phyloP scores from a whole-genome alignment of 2,797 vertebrate species.

The Gadopsis marmoratus region DNA sequence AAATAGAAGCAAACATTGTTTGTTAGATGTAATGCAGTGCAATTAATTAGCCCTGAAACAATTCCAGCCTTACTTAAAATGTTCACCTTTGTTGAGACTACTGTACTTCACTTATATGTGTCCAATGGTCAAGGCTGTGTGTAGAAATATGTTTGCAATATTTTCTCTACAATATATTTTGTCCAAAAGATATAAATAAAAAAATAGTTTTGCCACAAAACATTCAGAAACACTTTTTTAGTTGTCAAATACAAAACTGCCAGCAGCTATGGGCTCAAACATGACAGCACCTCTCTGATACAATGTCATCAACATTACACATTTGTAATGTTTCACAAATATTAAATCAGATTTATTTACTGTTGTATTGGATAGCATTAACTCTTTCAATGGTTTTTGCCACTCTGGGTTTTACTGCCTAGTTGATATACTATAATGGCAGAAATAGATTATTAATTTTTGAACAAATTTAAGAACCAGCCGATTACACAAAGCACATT shows the following conservation, averaged over 20 bases:
- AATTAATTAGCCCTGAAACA: constrained; percentile 4
- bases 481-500: neutral
- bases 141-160: constrained; percentile 2
- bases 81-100: neutral
- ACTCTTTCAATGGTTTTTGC: neutral
- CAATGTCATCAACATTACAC: constrained; percentile 2
- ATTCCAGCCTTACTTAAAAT: neutral
- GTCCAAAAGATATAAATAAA: neutral
- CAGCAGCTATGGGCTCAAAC: neutral
- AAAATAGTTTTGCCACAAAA: neutral
- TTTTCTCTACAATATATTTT: neutral
- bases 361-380: constrained; percentile 8
- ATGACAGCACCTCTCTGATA: constrained; percentile 3
- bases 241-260: neutral
- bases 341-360: neutral
- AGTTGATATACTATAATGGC: neutral
- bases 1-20: constrained; percentile 19
- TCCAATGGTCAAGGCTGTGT: neutral
- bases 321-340: constrained; percentile 6
- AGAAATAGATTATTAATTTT: neutral
- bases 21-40: neutral
- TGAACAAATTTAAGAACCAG: neutral
- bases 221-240: neutral
- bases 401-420: neutral
- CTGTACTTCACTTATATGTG: neutral